Base-by-base conservation (phyloP, 2,888 invertebrate genomes). In the Drosophila helvetica region DNA sequence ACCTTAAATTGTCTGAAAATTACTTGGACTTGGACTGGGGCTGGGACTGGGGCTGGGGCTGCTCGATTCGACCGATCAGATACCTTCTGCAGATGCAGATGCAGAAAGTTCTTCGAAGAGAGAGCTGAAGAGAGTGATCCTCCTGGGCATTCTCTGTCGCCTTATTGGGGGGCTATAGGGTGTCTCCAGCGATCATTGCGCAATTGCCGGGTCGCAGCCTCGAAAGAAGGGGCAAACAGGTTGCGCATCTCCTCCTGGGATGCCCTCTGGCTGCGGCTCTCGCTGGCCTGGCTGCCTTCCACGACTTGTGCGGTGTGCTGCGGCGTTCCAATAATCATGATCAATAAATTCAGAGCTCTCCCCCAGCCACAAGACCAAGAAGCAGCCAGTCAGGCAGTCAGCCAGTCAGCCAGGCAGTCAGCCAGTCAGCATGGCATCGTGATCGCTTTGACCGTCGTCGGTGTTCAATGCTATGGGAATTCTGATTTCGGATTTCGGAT, bases 301-400 rank as follows among this genome's bases (percentile, higher is more conserved):
- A 87, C 88, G 82, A 85, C 88, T 79, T 83, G 85, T 85, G 87
- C 79, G 27, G 27, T 27, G 27, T 27, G 22, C 22, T 22, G 27
- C 27, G 87, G 82, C 79, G 72, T 77, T 68, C 33, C 79, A 85
- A 77, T 71, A 86, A 85, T 85, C 86, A 85, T 86, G 84, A 85
- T 88, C 84, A 85, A 85, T 85, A 85, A 88, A 85, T 88, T 86
- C 73, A 69, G 71, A 74, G 63, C 54, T 76, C 55, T 52, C 47
- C 55, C 7, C n/a, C 38, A 38, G n/a, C 27, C 27, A 27, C 27
- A 27, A 27, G 27, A 27, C 27, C 27, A 27, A 27, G 27, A 22
- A 22, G 22, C 22, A 22, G 22, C 4, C 22, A 22, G 22, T 22
- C 22, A 22, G 19, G 19, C 1, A 19, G 19, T 1, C 19, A 19